phyloP scores from a whole-genome alignment of 2,888 invertebrate species.

The Ochropleura plecta region DNA sequence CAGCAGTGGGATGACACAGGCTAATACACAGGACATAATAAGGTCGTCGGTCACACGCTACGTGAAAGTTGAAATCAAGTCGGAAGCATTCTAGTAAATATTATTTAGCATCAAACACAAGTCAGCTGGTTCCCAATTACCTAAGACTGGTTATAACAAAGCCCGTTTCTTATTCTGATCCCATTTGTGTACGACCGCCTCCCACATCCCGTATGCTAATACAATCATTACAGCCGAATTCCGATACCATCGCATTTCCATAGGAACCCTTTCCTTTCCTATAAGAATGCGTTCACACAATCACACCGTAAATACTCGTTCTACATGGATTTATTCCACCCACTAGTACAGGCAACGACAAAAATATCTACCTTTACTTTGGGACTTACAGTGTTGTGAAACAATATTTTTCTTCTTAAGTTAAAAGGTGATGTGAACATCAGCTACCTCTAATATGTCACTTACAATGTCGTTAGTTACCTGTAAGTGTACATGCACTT shows the following conservation, averaged over 20 bases:
- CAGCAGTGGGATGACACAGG: too few species aligned
- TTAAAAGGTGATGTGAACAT: not conserved
- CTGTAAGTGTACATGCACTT: not conserved
- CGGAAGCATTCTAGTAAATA: not conserved
- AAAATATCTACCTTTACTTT: not conserved
- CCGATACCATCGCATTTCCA: constrained; percentile 28
- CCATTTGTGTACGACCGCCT: constrained; percentile 3
- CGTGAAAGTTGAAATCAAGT: not conserved
- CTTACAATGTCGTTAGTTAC: too few species aligned
- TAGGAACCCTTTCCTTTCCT: constrained; percentile 33
- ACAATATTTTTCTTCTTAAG: not conserved
- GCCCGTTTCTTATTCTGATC: not conserved
- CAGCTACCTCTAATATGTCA: too few species aligned
- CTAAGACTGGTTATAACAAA: constrained; percentile 3
- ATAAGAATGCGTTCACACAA: constrained; percentile 25
- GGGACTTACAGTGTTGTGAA: not conserved
- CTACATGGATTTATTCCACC: constrained; percentile 35
- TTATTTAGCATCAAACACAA: not conserved
- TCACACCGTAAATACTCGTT: constrained; percentile 18
- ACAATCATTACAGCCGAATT: constrained; percentile 40
- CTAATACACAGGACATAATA: too few species aligned
- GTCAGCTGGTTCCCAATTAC: not conserved
- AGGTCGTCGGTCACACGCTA: too few species aligned
- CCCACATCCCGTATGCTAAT: constrained; percentile 29
- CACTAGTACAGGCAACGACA: constrained; percentile 11